phyloP scores from a whole-genome alignment of 2,888 invertebrate species.

The Hypsopygia costalis region DNA sequence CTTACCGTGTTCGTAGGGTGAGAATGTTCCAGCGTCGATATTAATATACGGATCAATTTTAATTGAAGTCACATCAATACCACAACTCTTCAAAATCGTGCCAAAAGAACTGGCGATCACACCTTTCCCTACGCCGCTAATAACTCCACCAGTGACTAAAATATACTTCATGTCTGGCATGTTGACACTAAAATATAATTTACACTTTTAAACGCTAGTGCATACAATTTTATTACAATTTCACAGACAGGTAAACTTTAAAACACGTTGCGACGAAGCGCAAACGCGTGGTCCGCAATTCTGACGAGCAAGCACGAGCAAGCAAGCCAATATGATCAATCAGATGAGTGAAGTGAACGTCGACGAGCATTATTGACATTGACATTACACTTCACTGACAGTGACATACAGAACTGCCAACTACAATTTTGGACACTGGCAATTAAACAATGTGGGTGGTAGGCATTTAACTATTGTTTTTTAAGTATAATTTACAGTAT shows the following conservation, averaged over 20 bases:
- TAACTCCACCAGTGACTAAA: constrained; percentile 98
- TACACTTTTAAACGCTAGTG: constrained; percentile 15
- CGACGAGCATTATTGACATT: too few species aligned
- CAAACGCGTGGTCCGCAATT: too few species aligned
- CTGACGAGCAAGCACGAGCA: too few species aligned
- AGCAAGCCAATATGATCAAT: too few species aligned
- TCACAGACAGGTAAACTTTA: background rate
- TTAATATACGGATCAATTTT: constrained; percentile 99
- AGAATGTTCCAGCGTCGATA: constrained; percentile 99
- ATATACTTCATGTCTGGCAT: constrained; percentile 95
- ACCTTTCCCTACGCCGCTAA: constrained; percentile 98
- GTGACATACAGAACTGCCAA: too few species aligned
- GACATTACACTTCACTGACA: too few species aligned
- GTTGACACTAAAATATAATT: constrained; percentile 22
- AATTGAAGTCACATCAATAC: constrained; percentile 97
- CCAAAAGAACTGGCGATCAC: constrained; percentile 98
- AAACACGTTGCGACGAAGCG: too few species aligned
- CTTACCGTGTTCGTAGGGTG: constrained; percentile 98
- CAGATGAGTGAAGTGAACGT: too few species aligned
- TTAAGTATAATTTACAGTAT: too few species aligned
- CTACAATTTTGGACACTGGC: too few species aligned
- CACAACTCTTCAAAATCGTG: constrained; percentile 96
- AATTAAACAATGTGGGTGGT: too few species aligned
- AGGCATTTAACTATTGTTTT: too few species aligned
- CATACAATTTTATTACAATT: background rate